Conservation (phyloP, 1,140 invertebrate species). For the Drosophila asahinai region DNA sequence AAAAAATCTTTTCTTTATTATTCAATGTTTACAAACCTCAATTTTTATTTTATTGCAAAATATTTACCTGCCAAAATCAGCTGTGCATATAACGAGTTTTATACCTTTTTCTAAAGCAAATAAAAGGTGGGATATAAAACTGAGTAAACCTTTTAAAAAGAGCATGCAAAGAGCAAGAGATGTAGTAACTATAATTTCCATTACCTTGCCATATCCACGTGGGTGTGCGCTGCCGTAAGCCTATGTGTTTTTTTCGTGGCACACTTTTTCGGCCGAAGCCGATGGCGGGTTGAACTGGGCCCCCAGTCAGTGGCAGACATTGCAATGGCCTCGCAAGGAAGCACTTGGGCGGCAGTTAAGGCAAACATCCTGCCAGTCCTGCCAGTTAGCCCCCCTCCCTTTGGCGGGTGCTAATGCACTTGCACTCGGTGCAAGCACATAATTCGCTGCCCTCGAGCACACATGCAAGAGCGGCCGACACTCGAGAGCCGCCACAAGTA, state of each 20-base stretch:
- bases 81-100: conserved; percentile 1
- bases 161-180: neutral
- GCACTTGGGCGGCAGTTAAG: conserved; percentile 70
- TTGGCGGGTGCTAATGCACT: conserved; percentile 76
- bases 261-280: conserved; percentile 42
- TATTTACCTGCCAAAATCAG: neutral
- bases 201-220: conserved; percentile 63
- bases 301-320: conserved; percentile 34
- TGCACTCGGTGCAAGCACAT: conserved; percentile 79
- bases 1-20: neutral
- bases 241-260: conserved; percentile 11
- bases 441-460: conserved; percentile 76
- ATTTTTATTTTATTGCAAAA: neutral
- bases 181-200: conserved; percentile 64
- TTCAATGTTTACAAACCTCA: neutral
- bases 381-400: conserved; percentile 14
- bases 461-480: conserved; percentile 61
- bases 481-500: conserved; percentile 54
- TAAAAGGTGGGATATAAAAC: conserved; percentile 2
- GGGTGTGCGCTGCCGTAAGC: conserved; percentile 9
- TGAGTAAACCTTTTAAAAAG: conserved; percentile 1
- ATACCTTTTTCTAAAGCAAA: conserved; percentile 3
- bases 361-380: conserved; percentile 65
- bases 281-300: conserved; percentile 16
- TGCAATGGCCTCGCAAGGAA: conserved; percentile 51